Conservation (phyloP, 2,888 invertebrate species). For the Dicycla oo region DNA sequence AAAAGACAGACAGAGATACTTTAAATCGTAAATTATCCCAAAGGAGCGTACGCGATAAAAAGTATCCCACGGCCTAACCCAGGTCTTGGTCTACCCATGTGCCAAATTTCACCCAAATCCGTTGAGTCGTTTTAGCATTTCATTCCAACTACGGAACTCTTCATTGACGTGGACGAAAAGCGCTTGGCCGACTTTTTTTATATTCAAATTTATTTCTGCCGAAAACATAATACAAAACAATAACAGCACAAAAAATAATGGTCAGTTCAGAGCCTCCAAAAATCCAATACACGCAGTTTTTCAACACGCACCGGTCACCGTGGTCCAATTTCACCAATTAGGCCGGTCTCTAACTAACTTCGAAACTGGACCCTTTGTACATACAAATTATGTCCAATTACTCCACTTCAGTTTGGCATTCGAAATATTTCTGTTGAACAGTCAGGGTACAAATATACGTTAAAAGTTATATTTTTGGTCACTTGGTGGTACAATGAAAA, state of each 20-base stretch:
- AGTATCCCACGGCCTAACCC: no score
- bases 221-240: background rate
- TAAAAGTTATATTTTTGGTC: slow-evolving; percentile 25
- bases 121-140: no score
- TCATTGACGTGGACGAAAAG: no score
- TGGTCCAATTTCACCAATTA: slow-evolving; percentile 49
- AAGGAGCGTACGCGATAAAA: no score
- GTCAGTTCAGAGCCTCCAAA: background rate
- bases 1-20: no score
- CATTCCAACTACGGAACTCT: no score
- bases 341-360: slow-evolving; percentile 31
- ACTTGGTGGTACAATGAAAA: slow-evolving; percentile 20
- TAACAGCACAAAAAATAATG: background rate
- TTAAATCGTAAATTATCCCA: no score
- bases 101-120: no score
- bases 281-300: slow-evolving; percentile 8
- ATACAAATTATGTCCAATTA: slow-evolving; percentile 62
- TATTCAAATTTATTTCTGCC: background rate
- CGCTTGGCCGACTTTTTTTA: no score
- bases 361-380: slow-evolving; percentile 47
- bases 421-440: slow-evolving; percentile 39
- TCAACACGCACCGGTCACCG: slow-evolving; percentile 1
- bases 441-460: slow-evolving; percentile 11
- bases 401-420: slow-evolving; percentile 48
- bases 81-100: no score